Conservation (phyloP, 2,113 vertebrate genomes). For the Phalacrocorax aristotelis region DNA sequence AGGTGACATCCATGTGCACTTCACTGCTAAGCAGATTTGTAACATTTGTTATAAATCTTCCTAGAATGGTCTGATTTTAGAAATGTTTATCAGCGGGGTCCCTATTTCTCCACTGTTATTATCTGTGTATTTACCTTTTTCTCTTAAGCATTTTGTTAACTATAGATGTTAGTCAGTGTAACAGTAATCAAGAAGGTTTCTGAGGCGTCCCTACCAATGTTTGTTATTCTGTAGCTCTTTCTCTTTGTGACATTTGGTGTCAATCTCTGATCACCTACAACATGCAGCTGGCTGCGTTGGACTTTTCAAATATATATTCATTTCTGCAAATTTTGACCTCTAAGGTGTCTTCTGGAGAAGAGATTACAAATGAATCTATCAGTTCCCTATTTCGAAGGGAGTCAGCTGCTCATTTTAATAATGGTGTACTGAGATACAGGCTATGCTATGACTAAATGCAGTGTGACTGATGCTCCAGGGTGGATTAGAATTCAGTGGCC, state of each 20-base stretch:
- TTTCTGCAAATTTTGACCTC: neutral
- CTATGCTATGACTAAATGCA: neutral
- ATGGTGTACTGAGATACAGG: neutral
- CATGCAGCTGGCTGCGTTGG: neutral
- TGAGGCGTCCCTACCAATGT: neutral
- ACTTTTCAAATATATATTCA: neutral
- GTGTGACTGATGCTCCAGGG: neutral
- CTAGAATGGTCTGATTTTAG: neutral
- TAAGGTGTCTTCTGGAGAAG: neutral
- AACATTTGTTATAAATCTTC: neutral
- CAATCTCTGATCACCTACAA: neutral
- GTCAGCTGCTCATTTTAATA: neutral
- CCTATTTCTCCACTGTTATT: neutral
- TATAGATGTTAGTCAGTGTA: neutral
- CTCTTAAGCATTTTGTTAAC: neutral
- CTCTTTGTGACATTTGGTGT: neutral
- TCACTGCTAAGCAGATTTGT: neutral
- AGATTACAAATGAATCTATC: neutral
- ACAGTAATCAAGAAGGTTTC: neutral
- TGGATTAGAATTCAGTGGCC: neutral
- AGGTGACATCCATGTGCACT: accelerated
- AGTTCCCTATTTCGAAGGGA: neutral
- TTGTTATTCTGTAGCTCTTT: neutral
- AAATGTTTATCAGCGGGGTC: neutral
- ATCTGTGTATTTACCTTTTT: neutral